phyloP scores from a whole-genome alignment of 1,140 invertebrate genomes.

The Metaphire vulgaris region DNA sequence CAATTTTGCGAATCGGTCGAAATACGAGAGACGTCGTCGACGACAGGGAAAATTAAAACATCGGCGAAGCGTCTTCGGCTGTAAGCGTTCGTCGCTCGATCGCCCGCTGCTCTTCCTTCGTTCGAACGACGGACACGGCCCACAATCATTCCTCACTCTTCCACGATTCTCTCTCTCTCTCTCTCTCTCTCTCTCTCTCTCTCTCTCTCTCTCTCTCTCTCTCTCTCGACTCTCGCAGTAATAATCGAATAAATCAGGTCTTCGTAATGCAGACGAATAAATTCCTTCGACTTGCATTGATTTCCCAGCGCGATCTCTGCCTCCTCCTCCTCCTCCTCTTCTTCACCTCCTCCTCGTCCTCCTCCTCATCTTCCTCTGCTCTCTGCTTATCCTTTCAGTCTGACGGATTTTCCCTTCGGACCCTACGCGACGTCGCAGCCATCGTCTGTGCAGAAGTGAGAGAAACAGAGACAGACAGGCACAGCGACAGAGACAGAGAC shows the following conservation, averaged over 20 bases:
- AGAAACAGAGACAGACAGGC: neutral
- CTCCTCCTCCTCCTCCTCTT: neutral
- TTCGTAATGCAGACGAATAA: constrained; percentile 1
- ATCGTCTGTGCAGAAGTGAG: neutral
- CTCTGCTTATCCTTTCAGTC: neutral
- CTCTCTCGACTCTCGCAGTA: neutral
- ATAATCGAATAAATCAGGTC: neutral
- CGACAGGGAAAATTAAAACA: neutral
- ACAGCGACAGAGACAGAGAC: too few relatives aligned
- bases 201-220: too few relatives aligned
- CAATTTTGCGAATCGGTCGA: neutral
- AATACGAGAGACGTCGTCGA: neutral
- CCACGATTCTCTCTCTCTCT: too few relatives aligned
- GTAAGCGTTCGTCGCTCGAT: too few relatives aligned
- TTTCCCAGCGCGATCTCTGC: neutral
- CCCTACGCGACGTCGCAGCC: too few relatives aligned
- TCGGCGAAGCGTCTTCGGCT: neutral
- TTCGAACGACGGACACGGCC: too few relatives aligned
- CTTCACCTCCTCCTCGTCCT: neutral
- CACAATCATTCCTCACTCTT: too few relatives aligned
- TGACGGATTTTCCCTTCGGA: too few relatives aligned
- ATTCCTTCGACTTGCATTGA: neutral
- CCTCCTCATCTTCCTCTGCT: neutral
- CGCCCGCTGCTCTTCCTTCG: too few relatives aligned
- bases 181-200: too few relatives aligned